Base-by-base conservation (phyloP, 2,113 vertebrate species). In the Jaculus jaculus region DNA sequence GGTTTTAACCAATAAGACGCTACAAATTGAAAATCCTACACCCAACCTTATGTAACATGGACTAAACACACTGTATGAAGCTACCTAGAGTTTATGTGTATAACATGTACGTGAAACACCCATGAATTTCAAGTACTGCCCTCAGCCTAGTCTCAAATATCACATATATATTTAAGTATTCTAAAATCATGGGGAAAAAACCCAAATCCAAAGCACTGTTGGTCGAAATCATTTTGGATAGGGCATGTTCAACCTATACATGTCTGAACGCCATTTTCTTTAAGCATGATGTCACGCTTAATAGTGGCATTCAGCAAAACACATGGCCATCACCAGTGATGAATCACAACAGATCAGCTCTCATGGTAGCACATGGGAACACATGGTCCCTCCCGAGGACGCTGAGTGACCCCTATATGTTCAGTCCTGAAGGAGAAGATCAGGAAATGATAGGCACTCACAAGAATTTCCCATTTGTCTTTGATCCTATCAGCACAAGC, bases 381-480 rank as follows among this genome's bases (percentile, higher is more conserved):
- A 0, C 0, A 1, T 60, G 63, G 39, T 28, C 37, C 51, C 42
- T 37, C n/a, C 17, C 0, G 1, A 6, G 17, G 24, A 63, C 24
- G 66, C 42, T 13, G 7, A 39, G 26, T 39, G 20, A 37, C 17
- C 58, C 30, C 4, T 15, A 4, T 7, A 0, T 26, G 39, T 28
- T 34, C 2, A 42, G 16, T 12, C 21, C 82, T 11, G 1, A 26
- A 0, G 0, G 9, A n/a, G 18, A n/a, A 30, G 39, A 10, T 5
- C 47, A 1, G 30, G 51, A 9, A 58, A 34, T 10, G 37, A n/a
- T 32, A 89, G 3, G 0, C 79, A 98, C 99, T 99, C 96, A 99
- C 99, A 99, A 95, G 96, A 99, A 99, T 90, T 98, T 99, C 81
- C 99, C 99, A 6, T 99, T 99, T 34, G 10, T 97, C 80, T 97